Base-by-base conservation (phyloP, 2,797 vertebrate genomes). In the Dermochelys coriacea region DNA sequence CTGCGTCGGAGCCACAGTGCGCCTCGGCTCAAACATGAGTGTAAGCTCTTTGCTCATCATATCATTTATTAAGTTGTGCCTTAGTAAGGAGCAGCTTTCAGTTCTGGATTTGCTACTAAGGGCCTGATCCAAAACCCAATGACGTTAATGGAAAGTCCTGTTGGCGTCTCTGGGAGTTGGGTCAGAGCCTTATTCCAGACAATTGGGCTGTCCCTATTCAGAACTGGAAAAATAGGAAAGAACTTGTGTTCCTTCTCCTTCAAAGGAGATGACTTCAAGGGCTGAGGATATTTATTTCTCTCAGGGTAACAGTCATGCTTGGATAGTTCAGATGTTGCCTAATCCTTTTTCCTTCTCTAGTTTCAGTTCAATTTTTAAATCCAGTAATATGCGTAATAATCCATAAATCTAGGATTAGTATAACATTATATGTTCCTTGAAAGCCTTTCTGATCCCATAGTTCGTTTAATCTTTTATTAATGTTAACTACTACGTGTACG, bases 351-450 rank as follows among this genome's bases (percentile, higher is more conserved):
- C 86, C 82, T 89, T 52, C 94, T 94, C 91, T 5, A 4, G 52
- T 91, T 96, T 75, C 95, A 84, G 8, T 23, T 86, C 1, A 6
- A 15, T 82, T 64, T 88, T 86, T 86, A 84, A 91, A 91, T 61
- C 84, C 93, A 86, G 79, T 87, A 92, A 92, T 74, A 41, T 2
- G 54, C 4, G 47, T 11, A 91, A 95, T 93, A 93, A 94, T 89
- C 95, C 84, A 82, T 75, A 7, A 86, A 89, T 82, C 95, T 94
- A 95, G 95, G 93, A 93, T 93, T 84, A 88, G 94, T 93, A 79
- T 5, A 91, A 86, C 5, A 57, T 88, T 91, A 34, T 84, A 78
- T 93, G 91, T 93, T 96, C 85, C 95, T 93, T 93, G 93, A 91
- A 93, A 94, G 94, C 85, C 87, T 90, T 1, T 52, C 93, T 87